Evolutionary conservation across 1,140 invertebrate genomes (phyloP).

Genomic region (Zaprionus camerounensis): DNA sequence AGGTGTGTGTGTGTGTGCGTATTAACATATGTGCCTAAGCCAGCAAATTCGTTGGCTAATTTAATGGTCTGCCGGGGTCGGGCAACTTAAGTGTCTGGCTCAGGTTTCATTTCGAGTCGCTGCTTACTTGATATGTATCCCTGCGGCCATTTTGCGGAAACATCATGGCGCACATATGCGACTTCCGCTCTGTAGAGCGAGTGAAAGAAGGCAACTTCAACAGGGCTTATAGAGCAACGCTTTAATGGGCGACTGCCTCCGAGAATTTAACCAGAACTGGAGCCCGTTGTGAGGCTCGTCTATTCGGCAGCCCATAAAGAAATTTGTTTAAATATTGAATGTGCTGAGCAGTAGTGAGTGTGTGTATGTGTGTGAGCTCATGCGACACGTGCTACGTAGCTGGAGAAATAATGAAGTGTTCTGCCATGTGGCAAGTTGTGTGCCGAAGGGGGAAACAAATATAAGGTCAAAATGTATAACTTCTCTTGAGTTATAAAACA

Average conservation of each 20-base stretch:
- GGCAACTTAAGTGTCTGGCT: constrained; percentile 24
- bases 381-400: constrained; percentile 19
- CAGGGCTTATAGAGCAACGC: background rate
- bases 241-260: constrained; percentile 23
- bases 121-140: constrained; percentile 57
- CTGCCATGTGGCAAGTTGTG: background rate
- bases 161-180: constrained; percentile 43
- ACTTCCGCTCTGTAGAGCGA: background rate
- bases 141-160: constrained; percentile 62
- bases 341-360: background rate
- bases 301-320: constrained; percentile 3
- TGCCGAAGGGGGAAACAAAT: background rate
- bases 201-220: background rate
- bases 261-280: background rate
- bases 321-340: constrained; percentile 39
- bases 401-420: background rate
- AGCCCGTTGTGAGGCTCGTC: background rate
- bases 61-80: constrained; percentile 27
- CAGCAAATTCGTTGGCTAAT: constrained; percentile 41
- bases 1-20: background rate
- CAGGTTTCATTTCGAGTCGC: constrained; percentile 49
- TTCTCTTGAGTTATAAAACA: constrained; percentile 21
- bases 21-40: constrained; percentile 4
- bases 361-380: background rate
- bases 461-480: constrained; percentile 1